Evolutionary conservation across 2,797 vertebrate species (phyloP).

Genomic region (Aldrovandia affinis): DNA sequence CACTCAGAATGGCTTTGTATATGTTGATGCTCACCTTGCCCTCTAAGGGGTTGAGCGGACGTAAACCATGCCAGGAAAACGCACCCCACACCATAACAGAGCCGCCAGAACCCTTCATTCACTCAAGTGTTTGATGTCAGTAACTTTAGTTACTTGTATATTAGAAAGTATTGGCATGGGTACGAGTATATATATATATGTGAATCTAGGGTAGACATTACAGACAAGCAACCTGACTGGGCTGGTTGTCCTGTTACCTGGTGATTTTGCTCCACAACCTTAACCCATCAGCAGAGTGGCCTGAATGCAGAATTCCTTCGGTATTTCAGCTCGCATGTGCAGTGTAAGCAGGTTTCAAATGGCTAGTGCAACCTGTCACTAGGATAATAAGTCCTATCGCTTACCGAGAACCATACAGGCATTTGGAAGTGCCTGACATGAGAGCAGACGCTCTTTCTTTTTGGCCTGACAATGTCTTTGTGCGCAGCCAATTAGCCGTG

Average conservation of each 20-base stretch:
- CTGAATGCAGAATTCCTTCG: background rate
- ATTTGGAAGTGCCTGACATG: background rate
- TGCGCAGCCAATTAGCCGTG: background rate
- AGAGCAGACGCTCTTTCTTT: background rate
- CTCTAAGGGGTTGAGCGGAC: no score
- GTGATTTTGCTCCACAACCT: no score
- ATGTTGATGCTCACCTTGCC: no score
- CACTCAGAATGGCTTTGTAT: no score
- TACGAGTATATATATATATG: background rate
- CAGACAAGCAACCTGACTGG: background rate
- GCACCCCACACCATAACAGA: no score
- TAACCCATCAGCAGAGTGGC: background rate
- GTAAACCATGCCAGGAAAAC: no score
- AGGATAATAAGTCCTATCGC: background rate
- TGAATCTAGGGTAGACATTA: background rate
- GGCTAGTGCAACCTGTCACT: background rate
- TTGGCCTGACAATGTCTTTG: background rate
- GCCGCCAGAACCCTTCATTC: no score
- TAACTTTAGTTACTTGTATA: no score
- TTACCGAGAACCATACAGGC: background rate
- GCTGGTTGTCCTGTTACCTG: background rate
- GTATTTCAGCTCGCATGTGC: no score
- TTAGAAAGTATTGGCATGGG: background rate
- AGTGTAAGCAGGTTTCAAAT: background rate
- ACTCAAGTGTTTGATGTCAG: no score